Conservation (phyloP, 2,888 invertebrate species). For the Formica aserva region DNA sequence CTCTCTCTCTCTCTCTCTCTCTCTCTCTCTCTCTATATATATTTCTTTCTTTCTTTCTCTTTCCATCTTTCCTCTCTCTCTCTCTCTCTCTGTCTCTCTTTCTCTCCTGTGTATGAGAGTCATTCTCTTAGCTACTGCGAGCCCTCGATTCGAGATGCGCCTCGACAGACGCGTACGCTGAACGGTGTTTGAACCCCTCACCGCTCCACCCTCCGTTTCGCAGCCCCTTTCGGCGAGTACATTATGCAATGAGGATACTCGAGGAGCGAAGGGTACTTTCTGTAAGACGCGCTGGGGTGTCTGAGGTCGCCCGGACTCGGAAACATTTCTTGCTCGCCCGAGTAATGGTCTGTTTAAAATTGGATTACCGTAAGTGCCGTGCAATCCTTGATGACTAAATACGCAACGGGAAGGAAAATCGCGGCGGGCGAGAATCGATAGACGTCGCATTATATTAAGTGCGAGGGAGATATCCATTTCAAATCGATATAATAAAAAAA, state of each 20-base stretch:
- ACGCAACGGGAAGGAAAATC: constrained; percentile 40
- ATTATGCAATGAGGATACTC: constrained; percentile 75
- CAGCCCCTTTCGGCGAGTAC: constrained; percentile 67
- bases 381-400: constrained; percentile 68
- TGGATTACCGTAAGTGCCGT: constrained; percentile 69
- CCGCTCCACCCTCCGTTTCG: not conserved
- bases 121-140: constrained; percentile 63
- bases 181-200: constrained; percentile 55
- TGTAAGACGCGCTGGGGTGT: constrained; percentile 62
- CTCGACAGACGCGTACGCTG: constrained; percentile 58
- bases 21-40: not conserved
- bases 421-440: constrained; percentile 11
- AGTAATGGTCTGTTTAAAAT: constrained; percentile 71
- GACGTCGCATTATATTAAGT: constrained; percentile 38
- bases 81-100: not conserved
- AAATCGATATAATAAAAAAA: constrained; percentile 11
- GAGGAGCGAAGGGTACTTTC: constrained; percentile 67
- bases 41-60: not conserved
- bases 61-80: not conserved
- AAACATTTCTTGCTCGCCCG: constrained; percentile 71
- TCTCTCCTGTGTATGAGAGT: constrained; percentile 38
- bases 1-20: constrained; percentile 6
- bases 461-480: constrained; percentile 6
- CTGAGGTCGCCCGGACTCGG: constrained; percentile 62
- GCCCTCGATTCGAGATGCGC: constrained; percentile 67